Evolutionary conservation across 2,797 vertebrate species (phyloP).

Genomic region (Acanthopagrus latus): DNA sequence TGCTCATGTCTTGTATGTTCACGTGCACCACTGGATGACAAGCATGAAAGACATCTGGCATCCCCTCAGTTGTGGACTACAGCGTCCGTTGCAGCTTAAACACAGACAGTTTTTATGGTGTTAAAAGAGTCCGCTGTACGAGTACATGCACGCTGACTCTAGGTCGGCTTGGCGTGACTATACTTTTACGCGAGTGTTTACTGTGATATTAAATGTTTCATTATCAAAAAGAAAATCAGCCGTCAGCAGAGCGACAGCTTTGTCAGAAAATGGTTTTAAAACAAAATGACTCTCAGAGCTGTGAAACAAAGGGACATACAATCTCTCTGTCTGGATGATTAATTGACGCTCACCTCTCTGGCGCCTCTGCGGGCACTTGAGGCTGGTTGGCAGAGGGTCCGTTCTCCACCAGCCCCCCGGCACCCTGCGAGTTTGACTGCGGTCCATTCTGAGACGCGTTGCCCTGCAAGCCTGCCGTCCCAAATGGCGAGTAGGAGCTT

Average conservation of each 20-base stretch:
- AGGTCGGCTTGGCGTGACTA: background rate
- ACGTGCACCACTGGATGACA: background rate
- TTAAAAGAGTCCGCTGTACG: background rate
- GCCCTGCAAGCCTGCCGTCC: conserved; percentile 81
- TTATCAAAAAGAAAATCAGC: no score
- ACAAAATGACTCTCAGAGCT: background rate
- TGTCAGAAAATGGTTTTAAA: background rate
- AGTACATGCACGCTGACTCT: background rate
- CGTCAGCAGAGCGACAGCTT: background rate
- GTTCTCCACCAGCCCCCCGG: conserved; percentile 84
- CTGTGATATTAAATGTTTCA: no score
- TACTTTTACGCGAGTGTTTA: background rate
- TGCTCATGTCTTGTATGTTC: background rate
- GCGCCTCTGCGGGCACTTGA: conserved; percentile 86
- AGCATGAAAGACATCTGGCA: background rate
- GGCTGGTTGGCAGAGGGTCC: conserved; percentile 82
- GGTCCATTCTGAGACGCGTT: conserved; percentile 87
- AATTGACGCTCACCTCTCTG: conserved; percentile 88
- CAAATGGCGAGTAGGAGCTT: conserved; percentile 91
- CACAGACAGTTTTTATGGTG: background rate
- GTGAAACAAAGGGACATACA: background rate
- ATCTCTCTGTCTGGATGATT: background rate
- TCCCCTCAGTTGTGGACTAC: background rate
- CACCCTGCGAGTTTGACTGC: conserved; percentile 84
- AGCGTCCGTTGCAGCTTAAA: background rate